Conservation (phyloP, 2,113 vertebrate species). For the Pleuronectes platessa region DNA sequence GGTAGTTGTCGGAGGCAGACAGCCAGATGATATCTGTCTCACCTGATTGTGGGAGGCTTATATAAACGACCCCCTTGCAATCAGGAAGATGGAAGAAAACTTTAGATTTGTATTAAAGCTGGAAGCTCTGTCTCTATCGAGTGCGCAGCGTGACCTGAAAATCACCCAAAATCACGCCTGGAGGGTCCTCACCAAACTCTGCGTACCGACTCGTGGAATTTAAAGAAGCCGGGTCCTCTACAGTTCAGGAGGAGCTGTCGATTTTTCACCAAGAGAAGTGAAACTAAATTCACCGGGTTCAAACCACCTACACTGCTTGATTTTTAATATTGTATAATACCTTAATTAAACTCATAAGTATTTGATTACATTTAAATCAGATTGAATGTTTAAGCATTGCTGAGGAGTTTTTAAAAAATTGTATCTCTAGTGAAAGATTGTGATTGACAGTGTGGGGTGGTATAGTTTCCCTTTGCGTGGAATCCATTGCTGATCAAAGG, state of each 20-base stretch:
- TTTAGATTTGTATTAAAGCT: constrained; percentile 51
- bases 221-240: constrained; percentile 33
- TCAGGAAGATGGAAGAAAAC: constrained; percentile 59
- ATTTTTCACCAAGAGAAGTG: constrained; percentile 2
- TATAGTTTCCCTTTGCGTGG: not conserved
- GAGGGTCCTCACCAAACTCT: constrained; percentile 51
- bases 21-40: constrained; percentile 46
- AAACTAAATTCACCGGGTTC: constrained; percentile 29
- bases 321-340: too few species aligned
- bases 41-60: constrained; percentile 58
- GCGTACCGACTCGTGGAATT: constrained; percentile 33
- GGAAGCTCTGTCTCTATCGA: constrained; percentile 20
- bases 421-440: not conserved
- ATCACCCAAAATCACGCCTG: constrained; percentile 62
- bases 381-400: not conserved
- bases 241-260: constrained; percentile 21
- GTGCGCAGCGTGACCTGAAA: constrained; percentile 64
- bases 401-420: not conserved
- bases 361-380: not conserved
- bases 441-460: too few species aligned
- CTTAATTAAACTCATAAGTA: too few species aligned
- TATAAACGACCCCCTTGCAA: constrained; percentile 54
- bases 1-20: constrained; percentile 33
- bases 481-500: not conserved
- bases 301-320: not conserved